These are phyloP conservation scores for Struthio camelus DNA, from an alignment of 2,113 vertebrate genomes.

Conservation along the genomic window DNA sequence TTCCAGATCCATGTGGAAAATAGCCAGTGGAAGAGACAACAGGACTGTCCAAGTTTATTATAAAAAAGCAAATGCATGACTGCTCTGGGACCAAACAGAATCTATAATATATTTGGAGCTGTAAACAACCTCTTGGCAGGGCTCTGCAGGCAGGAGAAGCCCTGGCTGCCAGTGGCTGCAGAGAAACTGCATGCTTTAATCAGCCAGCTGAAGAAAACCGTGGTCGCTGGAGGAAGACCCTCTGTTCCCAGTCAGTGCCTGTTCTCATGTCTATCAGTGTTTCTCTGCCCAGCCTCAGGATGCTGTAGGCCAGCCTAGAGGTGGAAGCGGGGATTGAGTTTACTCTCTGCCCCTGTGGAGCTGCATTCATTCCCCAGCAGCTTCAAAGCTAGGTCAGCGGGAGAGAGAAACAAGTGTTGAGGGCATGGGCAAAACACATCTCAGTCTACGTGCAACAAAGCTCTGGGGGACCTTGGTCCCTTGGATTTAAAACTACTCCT, in stretches of 20 bases:
- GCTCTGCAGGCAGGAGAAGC: not conserved
- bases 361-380: not conserved
- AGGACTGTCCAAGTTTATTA: conserved; percentile 36
- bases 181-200: not conserved
- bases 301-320: rapidly evolving
- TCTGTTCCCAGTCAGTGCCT: rapidly evolving
- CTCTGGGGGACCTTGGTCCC: not conserved
- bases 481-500: rapidly evolving
- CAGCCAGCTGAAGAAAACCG: not conserved
- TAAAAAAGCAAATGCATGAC: not conserved
- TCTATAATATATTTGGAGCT: not conserved
- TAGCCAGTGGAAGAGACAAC: rapidly evolving
- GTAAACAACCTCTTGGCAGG: not conserved
- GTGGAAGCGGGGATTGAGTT: rapidly evolving
- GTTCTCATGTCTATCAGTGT: rapidly evolving
- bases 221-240: not conserved
- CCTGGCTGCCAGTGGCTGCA: not conserved
- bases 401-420: not conserved
- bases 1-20: not conserved
- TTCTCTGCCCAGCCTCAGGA: not conserved
- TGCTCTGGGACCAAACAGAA: rapidly evolving
- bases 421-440: not conserved
- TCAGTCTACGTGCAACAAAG: not conserved
- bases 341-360: not conserved
- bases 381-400: not conserved